phyloP scores from a whole-genome alignment of 2,113 vertebrate species.

The Erythrolamprus reginae region DNA sequence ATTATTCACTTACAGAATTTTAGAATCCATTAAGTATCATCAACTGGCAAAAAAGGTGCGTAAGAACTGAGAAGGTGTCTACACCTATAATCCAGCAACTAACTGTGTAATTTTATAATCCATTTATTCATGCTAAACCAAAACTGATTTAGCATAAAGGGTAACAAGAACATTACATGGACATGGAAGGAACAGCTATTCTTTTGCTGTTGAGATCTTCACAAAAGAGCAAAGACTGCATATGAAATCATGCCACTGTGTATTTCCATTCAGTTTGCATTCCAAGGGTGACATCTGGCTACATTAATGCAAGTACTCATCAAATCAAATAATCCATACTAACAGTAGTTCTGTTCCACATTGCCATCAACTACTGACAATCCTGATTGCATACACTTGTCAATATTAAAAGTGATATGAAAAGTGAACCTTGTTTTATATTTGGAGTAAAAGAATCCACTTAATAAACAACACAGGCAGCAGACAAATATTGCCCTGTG shows the following conservation, averaged over 20 bases:
- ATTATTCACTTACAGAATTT: neutral
- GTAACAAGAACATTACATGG: neutral
- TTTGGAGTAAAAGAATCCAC: neutral
- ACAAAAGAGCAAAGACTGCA: neutral
- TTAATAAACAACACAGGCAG: neutral
- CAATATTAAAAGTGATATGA: neutral
- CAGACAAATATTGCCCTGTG: neutral
- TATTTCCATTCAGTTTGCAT: slow-evolving; percentile 9
- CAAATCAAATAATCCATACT: slow-evolving; percentile 35
- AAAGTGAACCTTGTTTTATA: slow-evolving; percentile 12
- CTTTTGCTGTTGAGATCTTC: neutral
- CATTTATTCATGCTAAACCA: neutral
- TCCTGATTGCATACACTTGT: slow-evolving; percentile 11
- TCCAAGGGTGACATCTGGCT: slow-evolving; percentile 4
- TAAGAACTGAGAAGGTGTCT: neutral
- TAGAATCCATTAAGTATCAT: neutral
- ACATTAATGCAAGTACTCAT: slow-evolving; percentile 12
- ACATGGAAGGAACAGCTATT: neutral
- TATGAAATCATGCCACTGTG: neutral
- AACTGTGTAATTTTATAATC: neutral
- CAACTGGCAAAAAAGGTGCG: neutral
- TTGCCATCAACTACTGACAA: neutral
- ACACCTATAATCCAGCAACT: neutral
- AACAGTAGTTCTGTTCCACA: neutral
- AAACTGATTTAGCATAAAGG: neutral